These are phyloP conservation scores for Orthonyx spaldingii DNA, from an alignment of 2,113 vertebrate species.

Conservation along the genomic window DNA sequence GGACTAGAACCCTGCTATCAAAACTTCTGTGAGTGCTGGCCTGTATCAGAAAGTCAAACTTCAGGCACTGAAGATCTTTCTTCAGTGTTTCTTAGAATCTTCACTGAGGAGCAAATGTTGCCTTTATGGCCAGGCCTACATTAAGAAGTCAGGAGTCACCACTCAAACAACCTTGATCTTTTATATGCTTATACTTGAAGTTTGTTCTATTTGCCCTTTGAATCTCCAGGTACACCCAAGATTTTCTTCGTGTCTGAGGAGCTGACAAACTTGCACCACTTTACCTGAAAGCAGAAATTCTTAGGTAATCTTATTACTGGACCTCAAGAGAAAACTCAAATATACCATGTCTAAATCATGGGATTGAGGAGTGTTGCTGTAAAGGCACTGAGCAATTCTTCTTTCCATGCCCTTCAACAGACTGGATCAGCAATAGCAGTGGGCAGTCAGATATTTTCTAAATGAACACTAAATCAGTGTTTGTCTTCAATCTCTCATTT, in stretches of 20 bases:
- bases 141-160: background rate
- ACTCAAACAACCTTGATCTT: background rate
- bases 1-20: background rate
- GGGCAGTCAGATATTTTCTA: background rate
- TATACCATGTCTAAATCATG: background rate
- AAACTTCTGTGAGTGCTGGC: background rate
- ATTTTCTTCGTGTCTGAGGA: background rate
- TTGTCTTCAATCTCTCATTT: conserved; percentile 2
- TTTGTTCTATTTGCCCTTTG: background rate
- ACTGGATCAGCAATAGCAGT: background rate
- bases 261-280: background rate
- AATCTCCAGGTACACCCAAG: background rate
- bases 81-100: background rate
- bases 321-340: background rate
- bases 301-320: background rate
- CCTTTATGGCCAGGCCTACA: background rate
- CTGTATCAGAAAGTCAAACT: background rate
- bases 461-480: background rate
- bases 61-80: background rate
- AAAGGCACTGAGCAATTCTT: background rate
- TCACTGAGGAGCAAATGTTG: background rate
- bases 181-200: background rate
- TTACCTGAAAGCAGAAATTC: background rate
- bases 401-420: background rate
- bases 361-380: background rate